These are phyloP conservation scores for Xenotilapia flavipinnis DNA, from an alignment of 2,113 vertebrate genomes.

Conservation along the genomic window DNA sequence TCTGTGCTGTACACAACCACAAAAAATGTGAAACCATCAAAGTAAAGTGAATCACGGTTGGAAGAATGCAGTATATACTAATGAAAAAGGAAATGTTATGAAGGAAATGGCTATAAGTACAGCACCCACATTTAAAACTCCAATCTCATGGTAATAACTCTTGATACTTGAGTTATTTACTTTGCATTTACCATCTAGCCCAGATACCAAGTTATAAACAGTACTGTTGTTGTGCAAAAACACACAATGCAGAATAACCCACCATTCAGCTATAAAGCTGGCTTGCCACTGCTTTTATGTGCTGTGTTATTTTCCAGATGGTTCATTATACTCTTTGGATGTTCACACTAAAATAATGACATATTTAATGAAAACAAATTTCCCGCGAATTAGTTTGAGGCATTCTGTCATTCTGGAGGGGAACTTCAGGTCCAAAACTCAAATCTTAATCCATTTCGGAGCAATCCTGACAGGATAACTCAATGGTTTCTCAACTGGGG, in stretches of 20 bases:
- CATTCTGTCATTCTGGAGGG: not conserved
- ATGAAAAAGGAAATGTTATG: not conserved
- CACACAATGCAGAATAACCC: not conserved
- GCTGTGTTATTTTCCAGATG: not conserved
- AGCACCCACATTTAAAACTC: not conserved
- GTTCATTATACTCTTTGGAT: conserved; percentile 10
- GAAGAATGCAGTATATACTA: not conserved
- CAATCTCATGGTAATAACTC: not conserved
- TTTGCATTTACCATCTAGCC: not conserved
- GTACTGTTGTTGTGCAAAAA: not conserved
- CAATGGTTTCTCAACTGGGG: not conserved
- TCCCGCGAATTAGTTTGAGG: not conserved
- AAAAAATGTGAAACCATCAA: not conserved
- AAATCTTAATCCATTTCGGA: not conserved
- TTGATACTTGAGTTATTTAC: not conserved
- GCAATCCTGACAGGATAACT: not conserved
- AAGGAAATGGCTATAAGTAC: not conserved
- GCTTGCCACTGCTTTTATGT: conserved; percentile 20
- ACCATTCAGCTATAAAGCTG: not conserved
- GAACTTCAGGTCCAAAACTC: not conserved
- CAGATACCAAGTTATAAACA: conserved; percentile 6
- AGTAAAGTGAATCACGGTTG: not conserved
- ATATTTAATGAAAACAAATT: conserved; percentile 27
- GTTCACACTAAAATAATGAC: conserved; percentile 14
- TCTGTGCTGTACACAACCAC: not conserved